Evolutionary conservation across 2,113 vertebrate genomes (phyloP), one percentile per base, ranked within the genome.

Genomic region (Scortum barcoo): DNA sequence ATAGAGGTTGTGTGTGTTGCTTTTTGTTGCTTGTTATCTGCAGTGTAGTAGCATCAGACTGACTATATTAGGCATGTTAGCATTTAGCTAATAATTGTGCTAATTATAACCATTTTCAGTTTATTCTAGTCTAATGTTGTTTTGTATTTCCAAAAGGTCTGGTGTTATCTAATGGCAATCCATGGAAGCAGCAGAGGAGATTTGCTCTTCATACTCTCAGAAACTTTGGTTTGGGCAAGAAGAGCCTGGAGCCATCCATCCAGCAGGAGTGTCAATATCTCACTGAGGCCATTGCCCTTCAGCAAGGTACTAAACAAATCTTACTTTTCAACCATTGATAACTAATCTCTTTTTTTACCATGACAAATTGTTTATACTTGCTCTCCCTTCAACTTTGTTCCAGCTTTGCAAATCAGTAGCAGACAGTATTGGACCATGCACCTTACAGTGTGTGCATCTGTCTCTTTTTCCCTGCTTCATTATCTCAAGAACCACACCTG

Each of bases 221-320:
- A 36, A 97, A 96, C 87, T 96, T 97, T 6, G 96, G 96, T 54
- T 0, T 96, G 85, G 96, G 96, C 8, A 97, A 95, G 84, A 95
- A 86, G 53, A 74, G 81, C 33, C 54, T 96, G 54, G 96, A 96
- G 84, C 90, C 93, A 0, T 90, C 91, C n/a, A 96, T 97, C 53
- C 94, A 95, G 83, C 94, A 95, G 26, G 97, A 97, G 74, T 91
- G 93, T 51, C 17, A 0, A 0, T 92, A n/a, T 69, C 93, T 97
- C 0, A 53, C 4, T 1, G 94, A 96, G 1, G 92, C 4, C 0
- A 86, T 97, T 0, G 1, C 72, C 26, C 90, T 93, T 0, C 91
- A 96, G 2, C 91, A 95, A 51, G 96, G 97, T 95, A 75, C 78
- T 84, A 51, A 22, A 36, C 20, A 40, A 4, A 44, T 72, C 14